Evolutionary conservation across 2,113 vertebrate species (phyloP), one percentile per base, ranked within the genome.

Genomic region (Laterallus jamaicensis): DNA sequence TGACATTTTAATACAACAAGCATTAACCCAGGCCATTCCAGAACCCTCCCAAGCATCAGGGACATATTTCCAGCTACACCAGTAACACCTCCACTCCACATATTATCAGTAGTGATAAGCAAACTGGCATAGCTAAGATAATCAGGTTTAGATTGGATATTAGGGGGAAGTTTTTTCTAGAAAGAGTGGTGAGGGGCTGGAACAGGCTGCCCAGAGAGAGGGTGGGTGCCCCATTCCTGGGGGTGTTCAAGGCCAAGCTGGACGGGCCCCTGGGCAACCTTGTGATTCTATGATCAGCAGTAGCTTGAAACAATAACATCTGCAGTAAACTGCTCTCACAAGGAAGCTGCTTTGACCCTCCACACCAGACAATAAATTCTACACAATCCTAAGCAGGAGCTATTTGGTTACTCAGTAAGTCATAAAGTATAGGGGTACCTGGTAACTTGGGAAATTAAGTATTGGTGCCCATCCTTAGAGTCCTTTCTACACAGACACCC

Each of bases 291-390:
- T 35, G 35, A 35, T 35, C 78, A 42, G 2, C 19, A 2, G 17
- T 6, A 15, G 9, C 20, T 4, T 37, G 49, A 52, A 56, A 12
- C 12, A 66, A 5, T 8, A 17, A 70, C 18, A 37, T 6, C 24
- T 15, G 32, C 35, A 76, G 35, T 42, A 22, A 69, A 12, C 11
- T 49, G 29, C 6, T n/a, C 20, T 18, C 25, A 28, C 18, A 37
- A 28, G 26, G 13, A 11, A 55, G 3, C 2, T 1, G 0, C 8
- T 9, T 42, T 64, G 37, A 10, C 39, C 29, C 15, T 35, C 24
- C 31, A 39, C 6, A 39, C 15, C 37, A 13, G 42, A 16, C 50
- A 37, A 15, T 3, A 19, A 58, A 35, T 39, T 25, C 56, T 20
- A 19, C 1, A 0, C 19, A 66, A 25, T 70, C 11, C 15, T 15